Evolutionary conservation across 2,113 vertebrate species (phyloP), one percentile per base, ranked within the genome.

Genomic region (Deroptyus accipitrinus): DNA sequence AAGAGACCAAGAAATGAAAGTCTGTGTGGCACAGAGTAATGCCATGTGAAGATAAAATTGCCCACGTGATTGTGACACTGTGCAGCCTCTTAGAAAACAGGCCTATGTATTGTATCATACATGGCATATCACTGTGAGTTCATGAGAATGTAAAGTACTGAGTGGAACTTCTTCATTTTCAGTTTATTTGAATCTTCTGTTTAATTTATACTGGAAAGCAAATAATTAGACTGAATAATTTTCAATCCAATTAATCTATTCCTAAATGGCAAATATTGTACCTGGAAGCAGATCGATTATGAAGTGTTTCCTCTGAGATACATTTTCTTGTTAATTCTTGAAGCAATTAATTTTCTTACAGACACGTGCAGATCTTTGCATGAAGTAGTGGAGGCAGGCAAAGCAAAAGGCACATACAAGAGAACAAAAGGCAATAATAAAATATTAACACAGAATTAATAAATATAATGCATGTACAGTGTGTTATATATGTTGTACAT

Each of bases 261-360:
- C 94, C 87, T 79, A 83, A 94, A 95, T 93, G 95, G 87, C 95
- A 96, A 96, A 96, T 59, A 86, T 82, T 87, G 95, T 86, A 81
- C 96, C 87, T 96, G 91, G 94, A 95, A 95, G 90, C 41, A 18
- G 74, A 74, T 90, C 23, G 91, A 97, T 94, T 89, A 82, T 55
- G 83, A 95, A 97, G 95, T 63, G 35, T 92, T 97, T 97, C 96
- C 97, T 96, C 86, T 74, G 97, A 96, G 97, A 97, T 62, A 63
- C 44, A 30, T 75, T 95, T 89, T 74, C 57, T 54, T 87, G 67
- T 96, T 95, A 95, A 90, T 92, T 83, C 96, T 73, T 70, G 92
- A 79, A 95, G 96, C 95, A 96, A 96, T 97, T 97, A 95, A 97
- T 97, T 97, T 96, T 94, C 95, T 92, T 66, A 86, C 91, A 95